Evolutionary conservation across 1,140 invertebrate genomes (phyloP), one percentile per base, ranked within the genome.

Genomic region (Yoshiicerus persimilis): DNA sequence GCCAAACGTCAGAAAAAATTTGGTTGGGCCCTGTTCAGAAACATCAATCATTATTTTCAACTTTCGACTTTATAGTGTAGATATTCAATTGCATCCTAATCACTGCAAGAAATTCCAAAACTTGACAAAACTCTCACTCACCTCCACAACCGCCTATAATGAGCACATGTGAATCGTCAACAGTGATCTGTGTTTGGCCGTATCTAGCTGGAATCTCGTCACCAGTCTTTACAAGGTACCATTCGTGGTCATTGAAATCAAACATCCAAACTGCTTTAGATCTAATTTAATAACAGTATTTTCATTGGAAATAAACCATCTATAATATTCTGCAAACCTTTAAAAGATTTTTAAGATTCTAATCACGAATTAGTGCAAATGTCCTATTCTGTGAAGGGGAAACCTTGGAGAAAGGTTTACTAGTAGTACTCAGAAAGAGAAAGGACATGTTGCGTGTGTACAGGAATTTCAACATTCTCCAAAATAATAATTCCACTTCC

Each of bases 251-350:
- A 11, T 94, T 93, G 88, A 99, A 93, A 94, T 99, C 95, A 89
- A 98, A 95, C 84, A 96, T 95, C 97, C 97, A 98, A 4, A 98
- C 93, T 92, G 98, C 96, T 94, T 98, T 98, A 27, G 96, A 96
- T 91, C 96, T 94, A 91, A n/a, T n/a, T n/a, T n/a, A n/a, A n/a
- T 75, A 93, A 70, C 3, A 47, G 30, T 30, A 47, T 47, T 47
- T 4, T 25, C 11, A 23, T 0, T 9, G 9, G 3, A 47, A 41
- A 56, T 27, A 27, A 27, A 34, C 0, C 4, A 80, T 77, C 23
- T n/a, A n/a, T n/a, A n/a, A n/a, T n/a, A n/a, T n/a, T n/a, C n/a
- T n/a, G n/a, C n/a, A n/a, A n/a, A n/a, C n/a, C n/a, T n/a, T n/a
- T n/a, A n/a, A n/a, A n/a, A n/a, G n/a, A n/a, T n/a, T n/a, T n/a